A percentile compares a stretch with the other conserved stretches of the same genome.
Conservation (phyloP, 1,140 invertebrate species). For the Octopus sinensis region DNA sequence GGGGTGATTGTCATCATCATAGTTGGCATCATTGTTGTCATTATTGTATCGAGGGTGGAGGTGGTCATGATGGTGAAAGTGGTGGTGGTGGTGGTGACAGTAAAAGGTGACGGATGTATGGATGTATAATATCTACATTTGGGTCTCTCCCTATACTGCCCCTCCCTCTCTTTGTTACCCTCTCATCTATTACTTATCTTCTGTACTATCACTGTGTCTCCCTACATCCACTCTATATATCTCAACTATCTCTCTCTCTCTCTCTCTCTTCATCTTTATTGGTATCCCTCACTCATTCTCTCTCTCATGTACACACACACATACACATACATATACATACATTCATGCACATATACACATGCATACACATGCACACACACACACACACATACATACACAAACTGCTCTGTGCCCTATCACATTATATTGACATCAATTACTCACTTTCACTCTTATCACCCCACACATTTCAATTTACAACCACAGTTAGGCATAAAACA, state of each 20-base stretch:
- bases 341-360: neutral
- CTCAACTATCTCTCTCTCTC: constrained; percentile 11
- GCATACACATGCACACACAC: neutral
- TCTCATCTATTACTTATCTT: neutral
- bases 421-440: no score
- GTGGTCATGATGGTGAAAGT: no score
- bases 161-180: neutral
- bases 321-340: neutral
- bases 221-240: constrained; percentile 15
- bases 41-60: no score
- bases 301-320: neutral
- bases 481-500: neutral
- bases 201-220: constrained; percentile 14
- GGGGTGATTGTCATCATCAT: no score
- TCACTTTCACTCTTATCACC: no score
- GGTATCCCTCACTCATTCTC: constrained; percentile 22
- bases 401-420: neutral
- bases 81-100: no score
- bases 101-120: no score
- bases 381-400: neutral
- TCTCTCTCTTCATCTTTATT: constrained; percentile 15
- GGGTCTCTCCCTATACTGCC: constrained; percentile 19
- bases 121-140: no score
- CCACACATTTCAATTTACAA: neutral
- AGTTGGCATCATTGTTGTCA: no score